Conservation (phyloP, 2,888 invertebrate genomes). For the Cataglyphis livida region DNA sequence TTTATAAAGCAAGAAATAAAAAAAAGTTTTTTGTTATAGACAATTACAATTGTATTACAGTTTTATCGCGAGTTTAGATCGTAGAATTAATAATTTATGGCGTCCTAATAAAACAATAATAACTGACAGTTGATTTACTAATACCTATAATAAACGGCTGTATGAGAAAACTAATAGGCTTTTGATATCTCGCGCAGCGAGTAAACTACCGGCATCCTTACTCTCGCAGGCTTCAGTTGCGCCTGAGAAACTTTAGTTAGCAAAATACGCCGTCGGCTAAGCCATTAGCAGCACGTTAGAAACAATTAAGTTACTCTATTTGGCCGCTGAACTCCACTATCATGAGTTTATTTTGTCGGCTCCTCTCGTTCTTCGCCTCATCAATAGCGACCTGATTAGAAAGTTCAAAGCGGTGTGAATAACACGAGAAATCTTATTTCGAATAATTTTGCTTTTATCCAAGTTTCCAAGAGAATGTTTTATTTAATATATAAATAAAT, state of each 20-base stretch:
- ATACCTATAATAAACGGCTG: not conserved
- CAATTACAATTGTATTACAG: not conserved
- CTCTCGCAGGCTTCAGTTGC: not conserved
- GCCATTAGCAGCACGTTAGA: conserved; percentile 33
- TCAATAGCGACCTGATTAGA: conserved; percentile 39
- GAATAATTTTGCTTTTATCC: conserved; percentile 21
- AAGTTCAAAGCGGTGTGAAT: conserved; percentile 19
- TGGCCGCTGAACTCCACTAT: conserved; percentile 20
- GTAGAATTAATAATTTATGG: not conserved
- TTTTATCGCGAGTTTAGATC: not conserved
- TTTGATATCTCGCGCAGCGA: conserved; percentile 15
- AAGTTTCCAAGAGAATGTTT: not conserved
- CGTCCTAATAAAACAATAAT: conserved; percentile 3
- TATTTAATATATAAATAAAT: not conserved
- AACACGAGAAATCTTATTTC: conserved; percentile 15
- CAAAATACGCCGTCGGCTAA: conserved; percentile 39
- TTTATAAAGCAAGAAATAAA: not conserved
- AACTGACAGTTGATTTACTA: conserved; percentile 6
- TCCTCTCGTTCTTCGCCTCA: conserved; percentile 7
- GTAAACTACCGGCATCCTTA: conserved; percentile 25
- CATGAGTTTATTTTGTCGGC: conserved; percentile 33
- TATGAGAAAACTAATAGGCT: conserved; percentile 4
- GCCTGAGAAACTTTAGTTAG: conserved; percentile 42
- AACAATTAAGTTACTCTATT: conserved; percentile 42
- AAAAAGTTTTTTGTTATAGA: not conserved